These are phyloP conservation scores for Hydropotes inermis DNA, from an alignment of 2,113 vertebrate genomes.

Conservation along the genomic window DNA sequence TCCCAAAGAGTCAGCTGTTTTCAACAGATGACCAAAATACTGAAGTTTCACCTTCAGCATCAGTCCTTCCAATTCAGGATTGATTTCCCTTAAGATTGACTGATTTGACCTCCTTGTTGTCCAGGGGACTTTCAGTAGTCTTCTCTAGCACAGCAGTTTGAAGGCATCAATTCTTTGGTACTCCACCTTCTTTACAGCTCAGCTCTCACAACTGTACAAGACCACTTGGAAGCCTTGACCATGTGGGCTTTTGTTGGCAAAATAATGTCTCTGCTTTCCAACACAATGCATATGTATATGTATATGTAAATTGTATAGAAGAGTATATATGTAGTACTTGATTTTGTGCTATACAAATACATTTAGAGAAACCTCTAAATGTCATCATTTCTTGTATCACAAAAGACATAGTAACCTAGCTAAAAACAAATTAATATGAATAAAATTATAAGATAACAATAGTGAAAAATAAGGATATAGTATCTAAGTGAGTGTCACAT, in stretches of 20 bases:
- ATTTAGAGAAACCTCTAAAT: neutral
- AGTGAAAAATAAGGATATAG: neutral
- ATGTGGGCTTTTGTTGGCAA: neutral
- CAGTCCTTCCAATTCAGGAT: neutral
- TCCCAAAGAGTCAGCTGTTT: neutral
- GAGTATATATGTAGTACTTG: neutral
- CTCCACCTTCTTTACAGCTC: neutral
- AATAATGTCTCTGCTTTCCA: neutral
- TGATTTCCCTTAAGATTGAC: neutral
- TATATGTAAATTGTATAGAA: neutral
- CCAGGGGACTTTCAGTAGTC: neutral
- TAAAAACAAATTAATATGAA: neutral
- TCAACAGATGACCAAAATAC: neutral
- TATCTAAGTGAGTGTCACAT: neutral
- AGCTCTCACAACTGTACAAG: neutral
- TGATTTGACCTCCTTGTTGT: neutral
- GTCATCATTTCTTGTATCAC: neutral
- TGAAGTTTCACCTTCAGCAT: neutral
- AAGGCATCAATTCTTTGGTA: neutral
- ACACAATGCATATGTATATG: neutral
- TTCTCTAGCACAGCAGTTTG: neutral
- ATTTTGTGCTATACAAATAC: neutral
- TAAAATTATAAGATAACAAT: neutral
- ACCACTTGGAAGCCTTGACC: neutral
- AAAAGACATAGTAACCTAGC: neutral